Percentiles rank a stretch among this genome's conserved stretches.
These are phyloP conservation scores for Marronus borbonicus DNA, from an alignment of 2,888 invertebrate genomes.

Conservation along the genomic window DNA sequence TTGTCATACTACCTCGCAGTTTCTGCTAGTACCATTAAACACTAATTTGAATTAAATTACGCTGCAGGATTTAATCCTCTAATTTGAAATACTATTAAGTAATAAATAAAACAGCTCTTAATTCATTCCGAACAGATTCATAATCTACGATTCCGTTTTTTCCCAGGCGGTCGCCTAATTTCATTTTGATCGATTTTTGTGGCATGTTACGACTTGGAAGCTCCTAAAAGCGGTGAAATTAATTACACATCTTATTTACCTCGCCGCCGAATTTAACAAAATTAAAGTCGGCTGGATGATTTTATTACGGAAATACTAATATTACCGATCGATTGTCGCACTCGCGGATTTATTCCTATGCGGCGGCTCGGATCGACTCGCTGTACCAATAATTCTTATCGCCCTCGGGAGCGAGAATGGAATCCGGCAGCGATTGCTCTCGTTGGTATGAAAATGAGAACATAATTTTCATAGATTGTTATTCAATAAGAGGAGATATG, in stretches of 20 bases:
- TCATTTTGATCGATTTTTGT: slow-evolving; percentile 1
- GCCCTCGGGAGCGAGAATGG: background rate
- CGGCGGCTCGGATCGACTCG: background rate
- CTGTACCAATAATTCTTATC: background rate
- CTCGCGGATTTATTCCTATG: background rate
- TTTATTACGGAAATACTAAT: background rate
- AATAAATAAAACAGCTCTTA: too few relatives aligned
- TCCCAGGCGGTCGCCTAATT: background rate
- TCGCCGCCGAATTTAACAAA: background rate
- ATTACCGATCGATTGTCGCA: slow-evolving; percentile 11
- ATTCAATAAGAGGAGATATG: slow-evolving; percentile 19
- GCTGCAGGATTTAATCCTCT: too few relatives aligned
- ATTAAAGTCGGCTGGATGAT: background rate
- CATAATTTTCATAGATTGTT: slow-evolving; percentile 23
- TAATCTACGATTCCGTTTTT: background rate
- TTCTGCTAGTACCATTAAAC: too few relatives aligned
- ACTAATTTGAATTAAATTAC: too few relatives aligned
- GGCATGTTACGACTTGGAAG: background rate
- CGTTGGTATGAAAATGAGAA: slow-evolving; percentile 2
- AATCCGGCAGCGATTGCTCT: background rate
- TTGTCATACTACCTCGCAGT: too few relatives aligned
- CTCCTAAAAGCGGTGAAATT: background rate
- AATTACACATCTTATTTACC: slow-evolving; percentile 3
- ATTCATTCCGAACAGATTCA: too few relatives aligned
- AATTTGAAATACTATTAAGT: too few relatives aligned